phyloP scores from a whole-genome alignment of 2,113 vertebrate genomes.

The Diphyllodes magnificus region DNA sequence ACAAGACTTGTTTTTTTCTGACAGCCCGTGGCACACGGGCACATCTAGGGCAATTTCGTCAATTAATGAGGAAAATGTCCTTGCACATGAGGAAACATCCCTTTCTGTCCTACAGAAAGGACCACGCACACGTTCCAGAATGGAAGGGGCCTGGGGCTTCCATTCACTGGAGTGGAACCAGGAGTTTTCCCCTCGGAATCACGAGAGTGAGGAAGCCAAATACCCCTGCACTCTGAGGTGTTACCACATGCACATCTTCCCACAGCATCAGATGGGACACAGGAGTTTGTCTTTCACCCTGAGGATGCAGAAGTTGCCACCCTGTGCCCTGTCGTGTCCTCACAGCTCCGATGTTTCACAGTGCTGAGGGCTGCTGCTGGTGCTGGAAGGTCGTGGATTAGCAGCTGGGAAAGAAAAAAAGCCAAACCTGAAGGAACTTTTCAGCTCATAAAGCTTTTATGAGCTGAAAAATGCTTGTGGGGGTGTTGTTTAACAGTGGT shows the following conservation, averaged over 20 bases:
- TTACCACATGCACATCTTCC: background rate
- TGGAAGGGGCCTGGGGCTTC: background rate
- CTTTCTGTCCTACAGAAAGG: background rate
- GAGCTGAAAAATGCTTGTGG: constrained; percentile 68
- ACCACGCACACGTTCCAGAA: background rate
- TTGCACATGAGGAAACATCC: background rate
- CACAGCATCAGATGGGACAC: background rate
- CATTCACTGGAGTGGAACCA: background rate
- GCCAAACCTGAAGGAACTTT: constrained; percentile 58
- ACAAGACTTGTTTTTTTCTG: background rate
- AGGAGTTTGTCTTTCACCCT: background rate
- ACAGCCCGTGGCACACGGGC: background rate
- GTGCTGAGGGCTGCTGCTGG: background rate
- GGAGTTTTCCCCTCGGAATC: background rate
- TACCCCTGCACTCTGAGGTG: background rate
- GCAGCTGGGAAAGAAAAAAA: background rate
- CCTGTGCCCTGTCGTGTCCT: background rate
- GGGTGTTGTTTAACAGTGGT: constrained; percentile 57
- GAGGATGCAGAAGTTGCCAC: background rate
- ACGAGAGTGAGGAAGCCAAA: background rate
- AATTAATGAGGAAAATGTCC: constrained; percentile 28
- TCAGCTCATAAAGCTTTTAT: constrained; percentile 74
- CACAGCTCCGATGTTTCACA: background rate
- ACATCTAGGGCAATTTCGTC: background rate
- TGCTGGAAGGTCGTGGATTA: constrained; percentile 38